Conservation (phyloP, 2,888 invertebrate species). For the Endotricha flammealis region DNA sequence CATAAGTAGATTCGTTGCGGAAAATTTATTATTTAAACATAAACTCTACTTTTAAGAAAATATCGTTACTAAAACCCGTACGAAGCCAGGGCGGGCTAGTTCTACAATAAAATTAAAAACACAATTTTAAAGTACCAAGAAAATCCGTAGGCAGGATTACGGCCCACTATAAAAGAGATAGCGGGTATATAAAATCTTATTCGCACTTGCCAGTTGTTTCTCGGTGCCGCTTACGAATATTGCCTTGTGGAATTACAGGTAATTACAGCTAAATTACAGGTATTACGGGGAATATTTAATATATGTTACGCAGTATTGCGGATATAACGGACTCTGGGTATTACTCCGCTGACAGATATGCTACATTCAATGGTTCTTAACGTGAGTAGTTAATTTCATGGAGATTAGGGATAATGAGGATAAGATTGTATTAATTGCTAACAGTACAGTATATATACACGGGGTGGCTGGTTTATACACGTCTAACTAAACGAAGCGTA, state of each 20-base stretch:
- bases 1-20: too few species aligned
- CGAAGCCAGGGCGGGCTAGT: too few species aligned
- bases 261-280: conserved; percentile 37
- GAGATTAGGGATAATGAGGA: too few species aligned
- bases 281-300: conserved; percentile 28
- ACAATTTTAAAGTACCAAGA: too few species aligned
- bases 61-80: too few species aligned
- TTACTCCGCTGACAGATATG: conserved; percentile 33
- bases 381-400: neutral
- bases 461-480: too few species aligned
- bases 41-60: too few species aligned
- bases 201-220: conserved; percentile 21
- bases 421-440: too few species aligned
- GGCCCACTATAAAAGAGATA: conserved; percentile 22
- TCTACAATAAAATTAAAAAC: too few species aligned
- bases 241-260: conserved; percentile 40
- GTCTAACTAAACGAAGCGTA: too few species aligned
- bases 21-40: too few species aligned
- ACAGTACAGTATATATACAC: too few species aligned
- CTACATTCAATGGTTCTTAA: conserved; percentile 7
- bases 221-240: conserved; percentile 44
- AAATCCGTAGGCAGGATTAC: conserved; percentile 10
- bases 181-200: conserved; percentile 30
- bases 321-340: conserved; percentile 23
- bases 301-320: conserved; percentile 24